Base-by-base conservation (phyloP, 2,888 invertebrate species). In the Chelonus formosanus region DNA sequence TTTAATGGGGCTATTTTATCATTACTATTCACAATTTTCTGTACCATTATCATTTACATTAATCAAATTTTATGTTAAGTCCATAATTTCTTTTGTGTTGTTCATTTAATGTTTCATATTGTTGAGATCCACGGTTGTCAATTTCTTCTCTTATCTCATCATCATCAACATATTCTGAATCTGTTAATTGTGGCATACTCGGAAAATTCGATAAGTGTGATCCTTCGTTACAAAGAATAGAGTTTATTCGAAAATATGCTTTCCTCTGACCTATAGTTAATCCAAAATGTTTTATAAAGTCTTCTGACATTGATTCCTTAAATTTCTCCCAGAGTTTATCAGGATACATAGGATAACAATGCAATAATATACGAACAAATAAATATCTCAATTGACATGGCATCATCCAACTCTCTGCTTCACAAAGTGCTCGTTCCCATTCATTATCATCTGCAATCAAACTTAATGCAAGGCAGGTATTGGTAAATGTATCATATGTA, bases 351-450 rank as follows among this genome's bases (percentile, higher is more conserved):
- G 76, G 71, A 43, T 73, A 63, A 55, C 72, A 71, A 56, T 70
- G 75, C 57, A 71, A 67, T 8, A 74, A 67, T 35, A 80, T 74
- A 55, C 68, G 54, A 5, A 74, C 74, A 70, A 80, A 81, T 5
- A 80, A 62, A 20, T 70, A 54, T 62, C 82, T 63, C 50, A 84
- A 67, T 65, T 73, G 68, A 45, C 68, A 50, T 63, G 75, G 81
- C 81, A 84, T n/a, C 36, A 62, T 52, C 62, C 62, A 71, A 67
- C 4, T 8, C 20, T 48, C 47, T 31, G 59, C 58, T 50, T 64
- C 45, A 34, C 50, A 32, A 44, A 71, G 69, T 61, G 67, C 62
- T 53, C 48, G 48, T 44, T 10, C 64, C 70, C 65, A 72, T 55
- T 63, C 65, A 4, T 64, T 20, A 55, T 70, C 63, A 67, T 82